These are phyloP conservation scores for Physocephala rufipes DNA, from an alignment of 2,888 invertebrate species.

Conservation along the genomic window DNA sequence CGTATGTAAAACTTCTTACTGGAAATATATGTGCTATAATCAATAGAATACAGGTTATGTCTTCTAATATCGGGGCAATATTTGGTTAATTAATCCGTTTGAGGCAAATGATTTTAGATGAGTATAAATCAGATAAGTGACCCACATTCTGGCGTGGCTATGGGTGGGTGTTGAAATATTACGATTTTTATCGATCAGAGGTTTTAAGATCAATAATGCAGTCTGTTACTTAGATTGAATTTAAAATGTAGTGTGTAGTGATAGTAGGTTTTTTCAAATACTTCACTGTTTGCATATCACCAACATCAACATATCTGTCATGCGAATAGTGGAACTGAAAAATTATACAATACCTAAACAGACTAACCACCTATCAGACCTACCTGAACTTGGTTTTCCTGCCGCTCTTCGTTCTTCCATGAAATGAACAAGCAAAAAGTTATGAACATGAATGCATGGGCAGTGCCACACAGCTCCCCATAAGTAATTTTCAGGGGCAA, in stretches of 20 bases:
- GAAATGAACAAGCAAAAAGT: conserved; percentile 14
- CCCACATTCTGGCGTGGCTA: too few species aligned
- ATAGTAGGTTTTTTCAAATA: too few species aligned
- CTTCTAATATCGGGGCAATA: neutral
- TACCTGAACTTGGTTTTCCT: conserved; percentile 34
- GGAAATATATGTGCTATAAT: neutral
- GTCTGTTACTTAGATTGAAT: too few species aligned
- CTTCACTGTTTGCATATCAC: too few species aligned
- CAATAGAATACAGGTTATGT: neutral
- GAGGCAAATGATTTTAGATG: too few species aligned
- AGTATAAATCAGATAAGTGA: too few species aligned
- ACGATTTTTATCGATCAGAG: too few species aligned
- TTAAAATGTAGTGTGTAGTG: too few species aligned
- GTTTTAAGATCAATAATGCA: too few species aligned
- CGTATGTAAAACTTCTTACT: too few species aligned
- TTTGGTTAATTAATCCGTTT: too few species aligned
- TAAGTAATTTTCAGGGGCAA: conserved; percentile 21
- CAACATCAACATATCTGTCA: neutral
- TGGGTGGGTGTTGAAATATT: too few species aligned
- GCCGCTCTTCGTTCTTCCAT: neutral
- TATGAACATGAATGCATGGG: neutral
- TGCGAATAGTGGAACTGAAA: neutral
- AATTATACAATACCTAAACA: conserved; percentile 27
- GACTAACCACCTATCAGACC: conserved; percentile 23
- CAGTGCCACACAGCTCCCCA: neutral